Percentiles rank a stretch among this genome's conserved stretches.
These are phyloP conservation scores for Eidolon helvum DNA, from an alignment of 2,113 vertebrate species.

Conservation along the genomic window DNA sequence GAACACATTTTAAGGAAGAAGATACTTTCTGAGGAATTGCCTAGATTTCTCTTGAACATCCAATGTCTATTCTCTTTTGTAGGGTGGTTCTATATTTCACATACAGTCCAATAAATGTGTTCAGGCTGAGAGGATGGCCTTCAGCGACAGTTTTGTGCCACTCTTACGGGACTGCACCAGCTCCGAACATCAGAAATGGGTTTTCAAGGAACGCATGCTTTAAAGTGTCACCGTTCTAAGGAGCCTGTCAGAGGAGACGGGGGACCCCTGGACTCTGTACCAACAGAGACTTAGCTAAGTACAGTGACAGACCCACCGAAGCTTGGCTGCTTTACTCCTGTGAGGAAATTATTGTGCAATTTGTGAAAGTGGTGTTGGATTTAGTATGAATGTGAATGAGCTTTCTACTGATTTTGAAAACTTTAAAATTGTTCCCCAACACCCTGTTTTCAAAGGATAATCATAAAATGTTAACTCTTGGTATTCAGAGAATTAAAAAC, in stretches of 20 bases:
- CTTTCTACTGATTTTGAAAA: slow-evolving; percentile 50
- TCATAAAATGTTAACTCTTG: slow-evolving; percentile 60
- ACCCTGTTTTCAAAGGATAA: slow-evolving; percentile 68
- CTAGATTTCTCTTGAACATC: not conserved
- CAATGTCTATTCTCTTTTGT: slow-evolving; percentile 55
- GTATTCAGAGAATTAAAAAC: slow-evolving; percentile 46
- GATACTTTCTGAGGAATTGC: not conserved
- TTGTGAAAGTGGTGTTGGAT: slow-evolving; percentile 45
- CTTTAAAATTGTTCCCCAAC: slow-evolving; percentile 39
- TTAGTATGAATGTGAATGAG: slow-evolving; percentile 59
- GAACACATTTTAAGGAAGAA: not conserved
- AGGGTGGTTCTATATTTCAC: slow-evolving; percentile 93
- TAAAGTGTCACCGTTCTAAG: slow-evolving; percentile 4
- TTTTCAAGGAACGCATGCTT: slow-evolving; percentile 88
- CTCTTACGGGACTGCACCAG: slow-evolving; percentile 86
- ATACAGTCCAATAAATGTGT: slow-evolving; percentile 89
- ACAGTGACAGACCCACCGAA: not conserved
- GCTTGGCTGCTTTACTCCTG: slow-evolving; percentile 55
- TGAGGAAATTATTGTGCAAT: slow-evolving; percentile 69
- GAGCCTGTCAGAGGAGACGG: not conserved
- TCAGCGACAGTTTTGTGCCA: slow-evolving; percentile 84
- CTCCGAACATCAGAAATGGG: slow-evolving; percentile 91
- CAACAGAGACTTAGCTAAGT: not conserved
- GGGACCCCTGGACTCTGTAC: not conserved
- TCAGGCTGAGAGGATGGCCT: slow-evolving; percentile 83